Percentiles rank a stretch among this genome's conserved stretches.
These are phyloP conservation scores for Dioctria linearis DNA, from an alignment of 2,888 invertebrate genomes.

Conservation along the genomic window DNA sequence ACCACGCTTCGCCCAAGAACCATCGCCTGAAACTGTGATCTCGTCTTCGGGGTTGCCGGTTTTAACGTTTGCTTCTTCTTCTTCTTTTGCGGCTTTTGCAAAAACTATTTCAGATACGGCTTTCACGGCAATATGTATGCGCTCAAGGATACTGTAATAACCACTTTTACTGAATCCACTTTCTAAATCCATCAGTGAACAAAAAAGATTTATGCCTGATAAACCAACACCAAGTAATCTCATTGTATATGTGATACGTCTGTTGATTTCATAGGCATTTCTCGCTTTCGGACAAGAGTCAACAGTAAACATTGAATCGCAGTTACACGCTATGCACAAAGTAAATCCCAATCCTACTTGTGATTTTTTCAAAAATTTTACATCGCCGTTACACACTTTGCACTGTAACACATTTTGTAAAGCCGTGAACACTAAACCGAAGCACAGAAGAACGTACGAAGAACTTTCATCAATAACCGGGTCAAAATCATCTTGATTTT, in stretches of 20 bases:
- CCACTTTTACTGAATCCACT: neutral
- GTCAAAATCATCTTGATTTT: no score
- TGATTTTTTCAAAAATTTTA: neutral
- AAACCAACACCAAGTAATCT: neutral
- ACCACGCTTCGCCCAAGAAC: conserved; percentile 29
- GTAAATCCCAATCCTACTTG: neutral
- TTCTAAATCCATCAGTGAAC: neutral
- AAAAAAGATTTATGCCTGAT: neutral
- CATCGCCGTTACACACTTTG: neutral
- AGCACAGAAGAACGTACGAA: neutral
- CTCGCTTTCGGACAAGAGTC: neutral
- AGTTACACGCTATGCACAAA: neutral
- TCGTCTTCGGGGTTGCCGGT: conserved; percentile 3
- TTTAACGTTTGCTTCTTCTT: neutral
- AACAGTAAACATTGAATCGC: neutral
- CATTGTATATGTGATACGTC: neutral
- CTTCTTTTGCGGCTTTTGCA: neutral
- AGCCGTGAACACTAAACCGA: neutral
- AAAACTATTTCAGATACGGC: neutral
- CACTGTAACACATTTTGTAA: neutral
- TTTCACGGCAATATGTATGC: neutral
- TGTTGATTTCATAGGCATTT: conserved; percentile 9
- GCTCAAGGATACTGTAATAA: neutral
- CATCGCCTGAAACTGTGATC: conserved; percentile 38
- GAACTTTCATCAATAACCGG: no score